Evolutionary conservation across 1,140 invertebrate genomes (phyloP), one percentile per base, ranked within the genome.

Genomic region (Whitmania pigra): DNA sequence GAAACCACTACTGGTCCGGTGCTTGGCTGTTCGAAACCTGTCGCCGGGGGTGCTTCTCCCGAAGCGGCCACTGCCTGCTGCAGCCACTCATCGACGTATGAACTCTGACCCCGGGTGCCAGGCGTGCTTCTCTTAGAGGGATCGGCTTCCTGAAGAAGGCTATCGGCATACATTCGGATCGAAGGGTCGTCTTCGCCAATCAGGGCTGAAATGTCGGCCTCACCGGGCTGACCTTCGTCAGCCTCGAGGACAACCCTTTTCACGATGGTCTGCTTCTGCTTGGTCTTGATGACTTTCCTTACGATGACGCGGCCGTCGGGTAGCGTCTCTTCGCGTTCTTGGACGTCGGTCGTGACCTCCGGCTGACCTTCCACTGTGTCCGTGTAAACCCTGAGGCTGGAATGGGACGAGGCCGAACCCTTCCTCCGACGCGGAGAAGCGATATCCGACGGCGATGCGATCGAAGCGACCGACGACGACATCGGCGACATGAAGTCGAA

Each of bases 271-370:
- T 75, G 74, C 60, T 71, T 73, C 67, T 70, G 68, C 9, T 69
- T 60, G 31, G 71, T 77, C 60, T 77, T 75, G 11, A 77, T 69
- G 43, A 78, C 68, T 29, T 74, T 76, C 29, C 73, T 77, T 13
- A 72, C 74, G 40, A 80, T 73, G 20, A 77, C 53, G 11, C 76
- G 77, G 9, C 78, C 80, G 76, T 80, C 78, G 49, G 76, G 77
- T 25, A 79, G 75, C 17, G 75, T 74, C 74, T 80, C 76, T 72
- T 79, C 76, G 25, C 71, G 63, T 72, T 79, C 76, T 43, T 72
- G 73, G 67, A 79, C 73, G 13, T 76, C 69, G 4, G 76, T 76
- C 36, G 73, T 55, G 18, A 72, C 55, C 36, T 72, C 57, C 25
- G 73, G 73, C 25, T 74, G 73, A 18, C 73, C 73, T 53, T 74